Evolutionary conservation across 1,140 invertebrate species (phyloP), one percentile per base, ranked within the genome.

Genomic region (Sycophila sp.): DNA sequence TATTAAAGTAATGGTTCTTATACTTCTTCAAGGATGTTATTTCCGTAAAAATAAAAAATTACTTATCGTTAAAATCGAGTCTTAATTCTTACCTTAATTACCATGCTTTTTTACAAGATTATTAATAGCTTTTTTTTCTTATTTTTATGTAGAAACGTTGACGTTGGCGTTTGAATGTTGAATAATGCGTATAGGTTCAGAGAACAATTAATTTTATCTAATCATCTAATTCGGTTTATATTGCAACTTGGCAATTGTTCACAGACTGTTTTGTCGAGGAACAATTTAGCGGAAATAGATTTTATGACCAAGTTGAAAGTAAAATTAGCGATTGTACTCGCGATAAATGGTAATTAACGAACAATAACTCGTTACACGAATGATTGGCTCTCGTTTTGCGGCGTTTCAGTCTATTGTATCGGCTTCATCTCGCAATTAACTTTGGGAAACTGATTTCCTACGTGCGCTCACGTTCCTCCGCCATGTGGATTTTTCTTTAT

Each of bases 351-450:
- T n/a, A 59, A 67, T 58, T 67, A 67, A 13, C 11, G 55, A 49
- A 63, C 28, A 63, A 59, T 67, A 67, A 58, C 38, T 58, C 28
- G 65, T 59, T 59, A 45, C 28, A 26, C 19, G 19, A 47, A 10
- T 56, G 51, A 66, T 66, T 66, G 28, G 34, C 51, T 56, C 51
- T 11, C 17, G 15, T 32, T 55, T 53, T 40, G 47, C 34, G 22
- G 13, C 40, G 4, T 8, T 66, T 42, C 19, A 10, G 4, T 17
- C 51, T 32, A 56, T 66, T 66, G 26, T 42, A 42, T 5, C 30
- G 28, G 4, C 24, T 38, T 38, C 24, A 11, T 36, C 28, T 38
- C 1, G 15, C 17, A 64, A 64, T 64, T 53, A 38, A 24, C 32
- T 38, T 53, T 26, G 53, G 17, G n/a, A 53, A 38, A 53, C 13